Base-by-base conservation (phyloP, 2,113 vertebrate species). In the Semicossyphus pulcher region DNA sequence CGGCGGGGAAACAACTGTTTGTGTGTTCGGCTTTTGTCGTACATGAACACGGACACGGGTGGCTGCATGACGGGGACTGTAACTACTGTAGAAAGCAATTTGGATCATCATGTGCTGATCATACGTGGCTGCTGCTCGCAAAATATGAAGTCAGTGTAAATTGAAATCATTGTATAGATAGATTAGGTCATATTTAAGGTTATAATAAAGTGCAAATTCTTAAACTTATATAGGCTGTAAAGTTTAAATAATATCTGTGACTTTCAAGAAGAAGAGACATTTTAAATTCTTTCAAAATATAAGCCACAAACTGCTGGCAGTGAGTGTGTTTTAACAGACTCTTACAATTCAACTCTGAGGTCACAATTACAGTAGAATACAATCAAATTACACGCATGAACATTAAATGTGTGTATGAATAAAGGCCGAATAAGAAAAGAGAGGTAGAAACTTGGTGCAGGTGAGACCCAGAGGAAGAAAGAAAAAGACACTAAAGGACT, bases 21-120 rank as follows among this genome's bases (percentile, higher is more conserved):
- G 61, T 80, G 71, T 64, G 86, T 76, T 85, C 20, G 45, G 73
- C 71, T 88, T 80, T 86, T 78, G 84, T 82, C 65, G 26, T 77
- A 57, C 72, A 47, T 58, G 67, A 66, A 52, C 69, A 47, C 21
- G 61, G 80, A 85, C 84, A 57, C 16, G 5, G 72, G 32, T 36
- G 69, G 79, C 42, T 41, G 60, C 48, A 47, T 89, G 54, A 49
- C 25, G 39, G 32, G 25, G 34, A 23, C 62, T 71, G 72, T 54
- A 26, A 20, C 61, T 34, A 8, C 66, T 76, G 72, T 68, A 56
- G 42, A 52, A 26, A 79, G 76, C 69, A 75, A 78, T 88, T 76
- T 78, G 60, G 71, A 86, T 88, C 78, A 78, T 71, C 63, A 52
- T 74, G 61, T 81, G 48, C 52, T 71, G 76, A 82, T 80, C 39